Evolutionary conservation across 1,140 invertebrate genomes (phyloP), one percentile per base, ranked within the genome.

Genomic region (Latrodectus geometricus): DNA sequence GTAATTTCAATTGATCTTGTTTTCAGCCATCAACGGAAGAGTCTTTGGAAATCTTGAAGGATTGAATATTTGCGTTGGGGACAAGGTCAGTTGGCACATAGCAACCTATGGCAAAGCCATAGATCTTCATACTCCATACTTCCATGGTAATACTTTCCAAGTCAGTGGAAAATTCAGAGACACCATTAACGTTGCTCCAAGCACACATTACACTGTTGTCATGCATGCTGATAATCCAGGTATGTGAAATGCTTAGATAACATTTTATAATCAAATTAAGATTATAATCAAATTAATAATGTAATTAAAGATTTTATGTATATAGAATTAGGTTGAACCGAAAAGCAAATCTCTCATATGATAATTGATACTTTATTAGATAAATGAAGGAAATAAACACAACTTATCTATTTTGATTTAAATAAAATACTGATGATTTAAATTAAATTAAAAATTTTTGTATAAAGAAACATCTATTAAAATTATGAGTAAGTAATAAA

Each of bases 41-140:
- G 87, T 90, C 61, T 90, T 77, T 70, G 89, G 89, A 15, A 90
- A 90, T 79, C 82, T 89, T 11, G 83, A 87, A 61, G 90, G 90
- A 11, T 74, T 90, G 81, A 88, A 88, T 11, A 89, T 90, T 88
- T 76, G 87, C 61, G 61, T 88, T n/a, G 88, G 89, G 9, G 89
- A 90, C 61, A 80, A 86, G 56, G 88, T 89, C 56, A 89, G 88
- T 73, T 90, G 89, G 89, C 89, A 90, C 73, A 75, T 90, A 0
- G 73, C 90, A 54, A 89, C 89, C 4, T 87, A 89, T 0, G 90
- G 90, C 23, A 89, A 89, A n/a, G 89, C 89, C 50, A 83, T 87
- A 50, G 90, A 90, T 76, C 84, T 89, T 35, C 90, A 90, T 75
- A 89, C 90, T 0, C 89, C 90, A 0, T 90, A 90, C 78, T 90